Evolutionary conservation across 2,888 invertebrate species (phyloP), one percentile per base, ranked within the genome.

Genomic region (Dryococelus australis): DNA sequence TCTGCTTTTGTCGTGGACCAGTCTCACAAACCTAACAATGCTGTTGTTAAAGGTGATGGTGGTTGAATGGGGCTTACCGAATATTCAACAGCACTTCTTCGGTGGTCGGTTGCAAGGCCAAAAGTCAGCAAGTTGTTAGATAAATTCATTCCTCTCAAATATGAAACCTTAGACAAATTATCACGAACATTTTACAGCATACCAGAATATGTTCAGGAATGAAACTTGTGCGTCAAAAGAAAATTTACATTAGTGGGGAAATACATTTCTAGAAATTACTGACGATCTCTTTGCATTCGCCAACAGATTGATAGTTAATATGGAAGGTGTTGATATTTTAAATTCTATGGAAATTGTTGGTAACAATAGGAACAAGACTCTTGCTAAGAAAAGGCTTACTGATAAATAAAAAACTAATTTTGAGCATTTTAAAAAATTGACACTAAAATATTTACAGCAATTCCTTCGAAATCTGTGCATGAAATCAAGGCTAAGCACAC

Each of bases 1-100:
- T 90, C 90, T 85, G 89, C 89, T 84, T 87, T 90, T 47, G 90
- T 88, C 80, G 87, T 90, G n/a, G 90, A 90, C 88, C 90, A 90
- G 51, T 89, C 89, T 43, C 90, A 90, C 87, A 90, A 90, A 85
- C 90, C 90, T 85, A 89, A 90, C 85, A 90, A 90, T 86, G 89
- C 90, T 13, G 43, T 83, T 65, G 87, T 90, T 27, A 90, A 90
- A 89, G 88, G 89, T 43, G 88, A 90, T 79, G 90, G 89, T 84
- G 90, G 90, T 81, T 89, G 89, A 43, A 86, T 90, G 51, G 89
- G 90, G 20, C 86, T 90, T 24, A 88, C 87, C 24, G 87, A 89
- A 87, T 88, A 90, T 88, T 89, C 89, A 47, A 86, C 88, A 87
- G 88, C 89, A 89, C 86, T 89, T 87, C 88, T 86, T 86, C 86